Evolutionary conservation across 2,113 vertebrate species (phyloP).

Genomic region (Axis porcinus): DNA sequence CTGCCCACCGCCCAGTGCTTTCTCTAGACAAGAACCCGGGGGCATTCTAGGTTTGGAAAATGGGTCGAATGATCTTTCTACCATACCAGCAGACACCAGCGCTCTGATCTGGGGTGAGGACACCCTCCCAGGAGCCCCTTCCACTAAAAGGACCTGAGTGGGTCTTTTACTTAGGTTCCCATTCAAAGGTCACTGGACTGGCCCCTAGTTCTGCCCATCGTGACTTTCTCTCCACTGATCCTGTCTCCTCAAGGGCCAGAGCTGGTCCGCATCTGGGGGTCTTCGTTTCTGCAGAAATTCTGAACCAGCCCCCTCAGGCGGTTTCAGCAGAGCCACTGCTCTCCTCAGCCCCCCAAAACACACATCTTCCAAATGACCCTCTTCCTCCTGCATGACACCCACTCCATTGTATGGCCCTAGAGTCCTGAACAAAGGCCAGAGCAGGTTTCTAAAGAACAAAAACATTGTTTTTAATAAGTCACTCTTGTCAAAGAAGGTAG

Average conservation of each 20-base stretch:
- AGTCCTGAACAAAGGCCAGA: neutral
- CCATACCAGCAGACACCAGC: neutral
- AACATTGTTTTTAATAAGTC: neutral
- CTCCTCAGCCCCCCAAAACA: neutral
- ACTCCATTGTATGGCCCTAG: neutral
- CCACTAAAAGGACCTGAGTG: neutral
- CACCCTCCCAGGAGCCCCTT: neutral
- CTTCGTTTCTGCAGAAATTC: neutral
- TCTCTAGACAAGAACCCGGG: neutral
- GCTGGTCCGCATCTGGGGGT: neutral
- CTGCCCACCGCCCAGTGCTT: neutral
- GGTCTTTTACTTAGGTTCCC: neutral
- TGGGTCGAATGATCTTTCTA: accelerated
- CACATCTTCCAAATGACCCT: accelerated
- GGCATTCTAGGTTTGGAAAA: neutral
- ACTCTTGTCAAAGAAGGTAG: neutral
- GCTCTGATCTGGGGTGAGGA: neutral
- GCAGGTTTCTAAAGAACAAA: neutral
- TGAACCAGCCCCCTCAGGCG: accelerated
- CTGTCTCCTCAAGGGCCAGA: neutral
- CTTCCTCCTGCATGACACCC: neutral
- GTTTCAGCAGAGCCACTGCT: no score
- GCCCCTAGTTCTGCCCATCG: neutral
- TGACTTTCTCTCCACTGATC: neutral
- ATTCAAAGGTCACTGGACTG: neutral